A percentile compares a stretch with the other conserved stretches of the same genome.
phyloP scores from a whole-genome alignment of 1,140 invertebrate genomes.

The Cyclina sinensis region DNA sequence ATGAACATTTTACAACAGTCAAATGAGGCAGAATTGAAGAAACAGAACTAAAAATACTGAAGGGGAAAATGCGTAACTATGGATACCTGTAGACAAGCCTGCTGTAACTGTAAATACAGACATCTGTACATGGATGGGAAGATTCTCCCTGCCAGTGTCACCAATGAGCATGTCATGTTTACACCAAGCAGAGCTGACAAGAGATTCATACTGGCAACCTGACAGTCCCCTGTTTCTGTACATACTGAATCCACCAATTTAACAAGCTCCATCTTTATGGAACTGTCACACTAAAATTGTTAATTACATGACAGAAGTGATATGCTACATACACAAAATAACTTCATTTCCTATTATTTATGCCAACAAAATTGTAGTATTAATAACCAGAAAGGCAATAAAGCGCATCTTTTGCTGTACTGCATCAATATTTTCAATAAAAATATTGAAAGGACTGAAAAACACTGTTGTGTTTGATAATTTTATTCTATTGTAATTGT shows the following conservation, averaged over 20 bases:
- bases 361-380: too few relatives aligned
- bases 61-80: not conserved
- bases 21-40: not conserved
- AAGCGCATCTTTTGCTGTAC: too few relatives aligned
- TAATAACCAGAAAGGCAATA: too few relatives aligned
- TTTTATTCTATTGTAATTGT: too few relatives aligned
- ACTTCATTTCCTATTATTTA: too few relatives aligned
- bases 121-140: not conserved
- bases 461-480: too few relatives aligned
- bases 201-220: constrained; percentile 19
- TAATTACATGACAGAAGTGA: too few relatives aligned
- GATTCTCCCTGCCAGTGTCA: not conserved
- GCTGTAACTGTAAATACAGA: constrained; percentile 37
- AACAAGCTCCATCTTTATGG: not conserved
- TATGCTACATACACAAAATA: too few relatives aligned
- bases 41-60: not conserved
- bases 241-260: not conserved
- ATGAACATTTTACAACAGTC: not conserved
- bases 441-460: too few relatives aligned
- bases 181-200: constrained; percentile 1
- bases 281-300: not conserved
- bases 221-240: not conserved
- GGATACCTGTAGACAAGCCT: constrained; percentile 42
- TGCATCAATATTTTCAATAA: too few relatives aligned
- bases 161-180: not conserved